Evolutionary conservation across 2,113 vertebrate genomes (phyloP), one percentile per base, ranked within the genome.

Genomic region (Oreochromis tanganicae): DNA sequence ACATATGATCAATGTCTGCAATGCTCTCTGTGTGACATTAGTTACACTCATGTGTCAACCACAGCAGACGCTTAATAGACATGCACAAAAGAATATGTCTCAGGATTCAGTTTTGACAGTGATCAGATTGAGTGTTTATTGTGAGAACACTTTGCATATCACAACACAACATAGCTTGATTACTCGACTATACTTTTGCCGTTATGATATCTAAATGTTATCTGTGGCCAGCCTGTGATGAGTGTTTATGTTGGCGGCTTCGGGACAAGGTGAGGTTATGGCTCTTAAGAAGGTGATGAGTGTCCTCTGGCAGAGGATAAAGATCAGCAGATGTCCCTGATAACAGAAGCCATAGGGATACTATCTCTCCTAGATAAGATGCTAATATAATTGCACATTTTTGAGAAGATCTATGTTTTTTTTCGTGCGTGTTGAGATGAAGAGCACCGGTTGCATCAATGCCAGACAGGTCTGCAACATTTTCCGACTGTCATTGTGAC

Each of bases 271-370:
- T 48, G 83, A 90, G 90, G 89, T 80, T 6, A 32, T 75, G 32
- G 4, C 71, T 83, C 87, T 75, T 85, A 38, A 86, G 81, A 89
- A 91, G 83, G 87, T 88, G 81, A 89, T 32, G 38, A 61, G 55
- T 17, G 57, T 85, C 89, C 66, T 73, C 82, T 27, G 57, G 88
- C 83, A 78, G 59, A 29, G 93, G 92, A 94, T 92, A 89, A 84
- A 92, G 89, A 89, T 90, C 87, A 92, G 75, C 19, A 68, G 61
- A 87, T 79, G 59, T 71, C 57, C 56, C 59, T 63, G 63, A 82
- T 43, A 48, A 78, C 85, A 66, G 29, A 34, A 68, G 79, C 83
- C 32, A 61, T 5, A 29, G 50, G 81, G 68, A 80, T 24, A 2
- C 36, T 36, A 9, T 48, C 66, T 36, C 73, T 50, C 7, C 6